phyloP scores from a whole-genome alignment of 2,113 vertebrate species.

The Tachysurus fulvidraco region DNA sequence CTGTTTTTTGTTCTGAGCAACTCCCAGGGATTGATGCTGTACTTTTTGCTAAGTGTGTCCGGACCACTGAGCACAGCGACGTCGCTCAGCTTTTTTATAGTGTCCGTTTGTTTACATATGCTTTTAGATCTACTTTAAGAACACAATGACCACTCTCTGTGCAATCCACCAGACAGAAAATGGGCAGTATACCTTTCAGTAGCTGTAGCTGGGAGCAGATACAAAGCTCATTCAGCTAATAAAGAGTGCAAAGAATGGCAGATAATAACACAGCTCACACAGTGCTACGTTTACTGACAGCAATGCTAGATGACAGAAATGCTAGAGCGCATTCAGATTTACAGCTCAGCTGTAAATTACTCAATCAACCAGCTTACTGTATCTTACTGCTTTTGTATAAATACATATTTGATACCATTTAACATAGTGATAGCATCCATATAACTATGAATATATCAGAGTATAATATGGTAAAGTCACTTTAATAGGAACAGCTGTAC shows the following conservation, averaged over 20 bases:
- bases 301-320: not conserved
- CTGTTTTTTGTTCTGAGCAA: not conserved
- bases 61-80: not conserved
- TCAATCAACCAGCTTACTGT: too few relatives aligned
- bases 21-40: not conserved
- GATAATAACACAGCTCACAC: not conserved
- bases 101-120: conserved; percentile 23
- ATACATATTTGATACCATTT: not conserved
- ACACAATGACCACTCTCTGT: conserved; percentile 10
- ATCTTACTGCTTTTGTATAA: not conserved
- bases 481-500: not conserved
- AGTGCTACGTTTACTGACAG: not conserved
- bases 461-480: not conserved
- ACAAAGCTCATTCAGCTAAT: not conserved
- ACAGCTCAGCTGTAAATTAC: not conserved
- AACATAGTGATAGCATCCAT: not conserved
- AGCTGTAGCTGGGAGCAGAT: not conserved
- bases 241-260: not conserved
- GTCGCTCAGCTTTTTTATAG: conserved; percentile 10
- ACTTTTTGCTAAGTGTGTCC: not conserved
- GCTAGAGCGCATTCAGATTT: not conserved
- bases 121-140: conserved; percentile 5
- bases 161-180: not conserved
- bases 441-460: not conserved
- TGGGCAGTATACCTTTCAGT: not conserved